Conservation (phyloP, 2,888 invertebrate species). For the Dyspetes luteomarginatus region DNA sequence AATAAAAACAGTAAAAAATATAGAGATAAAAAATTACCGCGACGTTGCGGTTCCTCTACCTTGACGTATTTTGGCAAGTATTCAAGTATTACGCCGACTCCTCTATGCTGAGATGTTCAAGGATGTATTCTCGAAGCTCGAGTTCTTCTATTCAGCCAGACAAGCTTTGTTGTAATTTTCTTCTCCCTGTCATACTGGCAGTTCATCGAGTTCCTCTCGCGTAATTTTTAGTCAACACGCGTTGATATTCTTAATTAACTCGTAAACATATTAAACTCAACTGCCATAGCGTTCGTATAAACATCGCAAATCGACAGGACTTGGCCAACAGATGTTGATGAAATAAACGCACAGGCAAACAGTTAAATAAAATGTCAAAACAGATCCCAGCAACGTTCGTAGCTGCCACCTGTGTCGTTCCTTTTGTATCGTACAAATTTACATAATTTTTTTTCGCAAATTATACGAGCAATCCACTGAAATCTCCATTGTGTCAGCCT, state of each 20-base stretch:
- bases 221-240: slow-evolving; percentile 8
- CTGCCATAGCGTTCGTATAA: not conserved
- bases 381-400: not conserved
- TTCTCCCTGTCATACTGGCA: not conserved
- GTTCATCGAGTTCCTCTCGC: not conserved
- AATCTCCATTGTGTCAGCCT: not conserved
- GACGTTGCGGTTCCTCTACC: slow-evolving; percentile 21
- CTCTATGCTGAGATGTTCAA: slow-evolving; percentile 9
- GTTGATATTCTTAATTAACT: slow-evolving; percentile 31
- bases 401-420: not conserved
- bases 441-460: not conserved
- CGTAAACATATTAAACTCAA: slow-evolving; percentile 8
- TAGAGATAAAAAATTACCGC: not conserved
- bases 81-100: slow-evolving; percentile 43
- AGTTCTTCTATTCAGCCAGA: slow-evolving; percentile 8
- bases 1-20: not conserved
- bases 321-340: slow-evolving; percentile 14
- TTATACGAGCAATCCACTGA: not conserved
- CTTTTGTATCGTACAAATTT: slow-evolving; percentile 14
- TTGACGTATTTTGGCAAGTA: slow-evolving; percentile 25
- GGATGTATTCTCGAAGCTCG: slow-evolving; percentile 19
- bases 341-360: slow-evolving; percentile 6
- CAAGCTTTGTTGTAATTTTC: slow-evolving; percentile 23
- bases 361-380: not conserved
- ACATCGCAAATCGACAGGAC: slow-evolving; percentile 12